A percentile compares a stretch with the other conserved stretches of the same genome.
Conservation (phyloP, 2,888 invertebrate species). For the Rhaphigaster nebulosa region DNA sequence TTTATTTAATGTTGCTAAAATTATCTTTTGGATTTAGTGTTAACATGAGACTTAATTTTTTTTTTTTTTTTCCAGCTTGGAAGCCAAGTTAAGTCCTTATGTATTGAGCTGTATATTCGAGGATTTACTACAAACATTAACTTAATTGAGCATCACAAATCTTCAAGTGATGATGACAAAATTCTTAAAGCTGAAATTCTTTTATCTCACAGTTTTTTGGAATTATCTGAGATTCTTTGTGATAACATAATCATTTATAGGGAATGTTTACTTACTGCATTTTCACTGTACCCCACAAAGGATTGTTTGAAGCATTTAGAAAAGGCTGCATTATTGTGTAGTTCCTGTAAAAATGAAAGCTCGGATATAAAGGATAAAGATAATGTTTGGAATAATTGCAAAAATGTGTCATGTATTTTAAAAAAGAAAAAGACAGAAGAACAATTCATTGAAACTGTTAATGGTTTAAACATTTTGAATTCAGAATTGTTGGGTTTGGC, state of each 20-base stretch:
- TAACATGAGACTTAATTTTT: not conserved
- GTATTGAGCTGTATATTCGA: conserved; percentile 80
- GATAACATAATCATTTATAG: conserved; percentile 75
- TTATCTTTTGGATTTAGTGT: not conserved
- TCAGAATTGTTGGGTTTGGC: conserved; percentile 78
- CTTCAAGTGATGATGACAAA: conserved; percentile 72
- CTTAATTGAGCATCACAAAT: conserved; percentile 78
- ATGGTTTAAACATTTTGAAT: conserved; percentile 68
- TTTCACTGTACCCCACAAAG: conserved; percentile 79
- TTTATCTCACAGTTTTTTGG: conserved; percentile 76
- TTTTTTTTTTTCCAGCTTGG: conserved; percentile 71
- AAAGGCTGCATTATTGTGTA: conserved; percentile 58
- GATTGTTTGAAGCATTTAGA: conserved; percentile 74
- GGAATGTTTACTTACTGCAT: conserved; percentile 82
- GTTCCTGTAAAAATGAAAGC: conserved; percentile 48
- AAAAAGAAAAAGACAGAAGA: conserved; percentile 45
- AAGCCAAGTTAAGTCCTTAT: conserved; percentile 74
- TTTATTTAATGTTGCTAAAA: not conserved
- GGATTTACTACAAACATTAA: conserved; percentile 84
- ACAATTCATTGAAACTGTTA: conserved; percentile 53
- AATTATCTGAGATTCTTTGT: conserved; percentile 75
- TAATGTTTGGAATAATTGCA: conserved; percentile 48
- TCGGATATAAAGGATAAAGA: conserved; percentile 25
- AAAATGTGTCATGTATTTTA: conserved; percentile 38
- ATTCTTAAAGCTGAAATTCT: conserved; percentile 72